Evolutionary conservation across 1,140 invertebrate genomes (phyloP), one percentile per base, ranked within the genome.

Genomic region (Laodelphax striatellus): DNA sequence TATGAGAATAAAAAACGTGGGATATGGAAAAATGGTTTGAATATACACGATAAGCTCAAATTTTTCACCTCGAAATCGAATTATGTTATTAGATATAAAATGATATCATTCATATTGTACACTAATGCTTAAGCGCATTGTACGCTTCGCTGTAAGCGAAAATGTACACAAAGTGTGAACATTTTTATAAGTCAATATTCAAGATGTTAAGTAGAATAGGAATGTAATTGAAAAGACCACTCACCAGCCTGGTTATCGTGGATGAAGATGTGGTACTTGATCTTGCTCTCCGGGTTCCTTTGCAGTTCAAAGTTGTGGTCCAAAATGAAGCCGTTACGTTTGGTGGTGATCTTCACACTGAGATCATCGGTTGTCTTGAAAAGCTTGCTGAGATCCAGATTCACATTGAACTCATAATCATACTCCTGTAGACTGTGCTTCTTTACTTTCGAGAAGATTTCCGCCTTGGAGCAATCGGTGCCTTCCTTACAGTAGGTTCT

Each of bases 271-370:
- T 82, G 80, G 16, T 85, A 79, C 64, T 87, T 84, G 31, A 80
- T 76, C 57, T 82, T 83, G 10, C 82, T 80, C 55, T 81, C 79
- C 0, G 72, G 69, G 22, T 77, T 77, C 50, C 83, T 74, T 62
- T 85, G 82, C n/a, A 86, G 70, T 65, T 86, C 84, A 10, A 86
- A 70, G 19, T 76, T 77, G 62, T 87, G 83, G 65, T 85, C 80
- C 5, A 78, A 70, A 2, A 75, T 74, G 19, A 77, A 73, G 21
- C 79, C 77, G 3, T 80, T 79, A 13, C 80, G 74, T 41, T 79
- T 79, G 13, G 79, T 82, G 16, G 72, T 78, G 0, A 81, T 76
- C 67, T 84, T 80, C 0, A 87, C 71, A 19, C 84, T 83, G 63
- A 88, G 82, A 66, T 88, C 85, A 17, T 85, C 80, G 0, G 81